These are phyloP conservation scores for Mellivora capensis DNA, from an alignment of 2,113 vertebrate species.

Conservation along the genomic window DNA sequence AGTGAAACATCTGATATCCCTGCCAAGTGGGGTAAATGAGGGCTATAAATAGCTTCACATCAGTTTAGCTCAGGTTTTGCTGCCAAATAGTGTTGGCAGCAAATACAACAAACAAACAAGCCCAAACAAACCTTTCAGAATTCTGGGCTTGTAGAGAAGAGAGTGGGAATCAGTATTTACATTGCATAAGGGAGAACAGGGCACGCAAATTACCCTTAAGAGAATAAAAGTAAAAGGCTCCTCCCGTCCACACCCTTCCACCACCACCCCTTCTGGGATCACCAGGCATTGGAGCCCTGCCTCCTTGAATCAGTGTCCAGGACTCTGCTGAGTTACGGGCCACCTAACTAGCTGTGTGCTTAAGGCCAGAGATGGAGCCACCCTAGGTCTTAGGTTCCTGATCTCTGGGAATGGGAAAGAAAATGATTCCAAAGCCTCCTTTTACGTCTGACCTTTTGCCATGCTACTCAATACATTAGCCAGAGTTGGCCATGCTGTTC, in stretches of 20 bases:
- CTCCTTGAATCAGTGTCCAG: neutral
- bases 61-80: slow-evolving; percentile 10
- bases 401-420: neutral
- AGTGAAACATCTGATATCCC: neutral
- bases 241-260: fast-evolving
- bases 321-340: neutral
- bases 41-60: slow-evolving; percentile 32
- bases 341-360: neutral
- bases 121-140: slow-evolving; percentile 8
- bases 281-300: neutral
- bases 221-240: neutral
- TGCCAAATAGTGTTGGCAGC: slow-evolving; percentile 44
- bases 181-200: neutral
- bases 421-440: neutral
- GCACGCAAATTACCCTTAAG: neutral
- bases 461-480: neutral
- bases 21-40: slow-evolving; percentile 28
- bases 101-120: slow-evolving; percentile 1
- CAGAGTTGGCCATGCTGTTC: neutral
- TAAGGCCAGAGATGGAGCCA: neutral
- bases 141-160: neutral
- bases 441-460: neutral
- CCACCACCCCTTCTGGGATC: no score
- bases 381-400: neutral
- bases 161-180: neutral